Percentiles rank a stretch among this genome's conserved stretches.
These are phyloP conservation scores for Cephus spinipes DNA, from an alignment of 2,888 invertebrate species.

Conservation along the genomic window DNA sequence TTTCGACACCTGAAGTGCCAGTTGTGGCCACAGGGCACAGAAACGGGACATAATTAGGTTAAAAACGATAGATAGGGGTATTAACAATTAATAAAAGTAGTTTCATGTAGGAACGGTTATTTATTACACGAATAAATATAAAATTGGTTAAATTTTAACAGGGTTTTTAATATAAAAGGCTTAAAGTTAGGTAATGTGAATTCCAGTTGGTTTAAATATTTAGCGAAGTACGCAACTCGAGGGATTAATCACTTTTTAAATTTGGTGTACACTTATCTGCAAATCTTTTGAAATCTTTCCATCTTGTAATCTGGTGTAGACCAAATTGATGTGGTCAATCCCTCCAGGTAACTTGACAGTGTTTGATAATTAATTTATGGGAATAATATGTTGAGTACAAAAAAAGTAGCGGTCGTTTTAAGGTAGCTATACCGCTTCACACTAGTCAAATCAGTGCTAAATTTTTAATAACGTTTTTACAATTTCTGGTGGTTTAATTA, in stretches of 20 bases:
- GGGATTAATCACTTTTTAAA: not conserved
- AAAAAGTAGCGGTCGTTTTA: not conserved
- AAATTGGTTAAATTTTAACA: not conserved
- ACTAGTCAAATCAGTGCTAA: too few relatives aligned
- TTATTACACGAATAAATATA: not conserved
- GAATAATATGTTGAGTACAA: constrained; percentile 4
- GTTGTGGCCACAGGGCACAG: not conserved
- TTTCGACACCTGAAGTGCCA: not conserved
- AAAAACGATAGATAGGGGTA: not conserved
- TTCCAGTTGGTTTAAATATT: not conserved
- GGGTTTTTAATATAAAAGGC: not conserved
- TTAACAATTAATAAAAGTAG: not conserved
- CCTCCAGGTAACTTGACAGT: not conserved
- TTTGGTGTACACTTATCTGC: not conserved
- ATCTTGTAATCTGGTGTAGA: not conserved
- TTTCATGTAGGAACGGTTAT: not conserved
- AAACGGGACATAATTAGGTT: not conserved
- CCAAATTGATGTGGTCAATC: not conserved
- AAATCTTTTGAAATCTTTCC: not conserved
- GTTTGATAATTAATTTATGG: not conserved
- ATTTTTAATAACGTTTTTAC: too few relatives aligned
- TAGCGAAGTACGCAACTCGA: not conserved
- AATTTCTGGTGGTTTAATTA: too few relatives aligned
- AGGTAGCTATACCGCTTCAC: too few relatives aligned
- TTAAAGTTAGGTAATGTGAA: not conserved